Evolutionary conservation across 1,140 invertebrate species (phyloP).

Genomic region (Pentalonia nigronervosa): DNA sequence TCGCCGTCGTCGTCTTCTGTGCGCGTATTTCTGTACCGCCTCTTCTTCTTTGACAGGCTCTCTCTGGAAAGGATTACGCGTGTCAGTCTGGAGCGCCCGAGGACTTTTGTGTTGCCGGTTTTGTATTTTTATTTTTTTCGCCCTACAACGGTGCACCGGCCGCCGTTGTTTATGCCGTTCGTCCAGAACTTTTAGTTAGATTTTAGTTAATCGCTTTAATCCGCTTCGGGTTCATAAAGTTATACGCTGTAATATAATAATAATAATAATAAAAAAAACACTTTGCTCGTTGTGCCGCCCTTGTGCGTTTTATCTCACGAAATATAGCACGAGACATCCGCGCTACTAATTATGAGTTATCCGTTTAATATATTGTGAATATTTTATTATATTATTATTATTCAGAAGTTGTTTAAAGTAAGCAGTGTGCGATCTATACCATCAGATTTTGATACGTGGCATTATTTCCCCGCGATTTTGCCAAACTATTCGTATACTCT

Average conservation of each 20-base stretch:
- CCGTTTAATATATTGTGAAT: not conserved
- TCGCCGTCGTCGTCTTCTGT: not conserved
- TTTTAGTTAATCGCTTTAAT: not conserved
- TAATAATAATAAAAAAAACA: conserved; percentile 20
- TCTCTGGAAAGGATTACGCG: conserved; percentile 13
- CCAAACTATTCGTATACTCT: not conserved
- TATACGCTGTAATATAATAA: not conserved
- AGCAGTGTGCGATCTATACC: not conserved
- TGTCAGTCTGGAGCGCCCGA: conserved; percentile 19
- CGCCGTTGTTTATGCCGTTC: not conserved
- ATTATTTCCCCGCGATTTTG: not conserved
- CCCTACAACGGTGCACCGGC: not conserved
- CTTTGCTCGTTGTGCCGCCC: not conserved
- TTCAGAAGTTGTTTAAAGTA: not conserved
- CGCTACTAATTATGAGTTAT: not conserved
- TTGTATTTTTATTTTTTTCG: conserved; percentile 14
- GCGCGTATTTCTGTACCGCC: not conserved
- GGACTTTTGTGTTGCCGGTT: not conserved
- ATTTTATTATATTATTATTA: not conserved
- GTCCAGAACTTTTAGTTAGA: conserved; percentile 14
- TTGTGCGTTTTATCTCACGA: not conserved
- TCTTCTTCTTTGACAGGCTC: conserved; percentile 16
- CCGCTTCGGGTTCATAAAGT: not conserved
- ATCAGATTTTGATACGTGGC: not conserved
- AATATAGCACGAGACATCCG: not conserved